Conservation (phyloP, 2,888 invertebrate species). For the Stramonita haemastoma region DNA sequence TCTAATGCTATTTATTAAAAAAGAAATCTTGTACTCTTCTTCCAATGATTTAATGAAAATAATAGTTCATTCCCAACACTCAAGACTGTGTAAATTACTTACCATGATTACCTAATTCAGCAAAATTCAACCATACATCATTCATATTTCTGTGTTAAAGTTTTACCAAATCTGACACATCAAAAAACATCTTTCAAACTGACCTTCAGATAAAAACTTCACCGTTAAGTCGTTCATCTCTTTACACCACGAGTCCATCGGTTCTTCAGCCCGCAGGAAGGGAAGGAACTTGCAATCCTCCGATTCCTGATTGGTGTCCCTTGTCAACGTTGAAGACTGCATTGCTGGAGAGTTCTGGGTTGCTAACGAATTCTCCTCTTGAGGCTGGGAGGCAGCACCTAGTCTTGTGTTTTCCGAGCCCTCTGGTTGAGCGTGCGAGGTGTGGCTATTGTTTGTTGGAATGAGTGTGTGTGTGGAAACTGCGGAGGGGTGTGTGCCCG, state of each 20-base stretch:
- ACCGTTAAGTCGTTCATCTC: too few species aligned
- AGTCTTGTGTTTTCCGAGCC: background rate
- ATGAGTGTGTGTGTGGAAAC: conserved; percentile 2
- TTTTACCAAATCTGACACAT: too few species aligned
- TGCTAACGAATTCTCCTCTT: background rate
- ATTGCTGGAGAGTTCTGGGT: background rate
- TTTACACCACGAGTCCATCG: background rate
- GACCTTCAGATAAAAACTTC: background rate
- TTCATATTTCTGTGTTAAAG: too few species aligned
- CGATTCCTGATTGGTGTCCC: background rate
- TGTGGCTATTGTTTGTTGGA: background rate
- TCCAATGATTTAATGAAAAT: too few species aligned
- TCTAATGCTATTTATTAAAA: too few species aligned
- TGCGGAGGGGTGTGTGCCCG: background rate
- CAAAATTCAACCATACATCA: too few species aligned
- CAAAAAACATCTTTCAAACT: background rate
- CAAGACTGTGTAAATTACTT: too few species aligned
- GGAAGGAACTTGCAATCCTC: background rate
- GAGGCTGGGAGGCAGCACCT: background rate
- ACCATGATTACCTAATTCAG: too few species aligned
- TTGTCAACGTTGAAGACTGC: background rate
- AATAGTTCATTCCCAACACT: too few species aligned
- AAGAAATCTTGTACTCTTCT: too few species aligned
- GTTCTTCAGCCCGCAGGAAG: background rate
- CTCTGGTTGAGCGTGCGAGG: background rate